A percentile compares a stretch with the other conserved stretches of the same genome.
These are phyloP conservation scores for Nebria brevicollis DNA, from an alignment of 2,888 invertebrate genomes.

Conservation along the genomic window DNA sequence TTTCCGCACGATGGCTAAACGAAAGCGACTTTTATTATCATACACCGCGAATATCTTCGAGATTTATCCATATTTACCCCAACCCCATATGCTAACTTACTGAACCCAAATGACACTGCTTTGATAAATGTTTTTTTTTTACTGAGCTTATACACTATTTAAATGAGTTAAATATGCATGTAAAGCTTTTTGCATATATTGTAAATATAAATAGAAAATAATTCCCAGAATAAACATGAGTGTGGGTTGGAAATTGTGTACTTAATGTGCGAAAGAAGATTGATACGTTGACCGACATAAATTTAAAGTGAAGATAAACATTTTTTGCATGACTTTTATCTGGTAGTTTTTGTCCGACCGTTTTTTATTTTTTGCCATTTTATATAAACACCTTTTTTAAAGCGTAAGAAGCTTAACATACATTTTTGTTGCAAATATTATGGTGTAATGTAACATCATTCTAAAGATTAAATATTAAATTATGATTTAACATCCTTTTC, in stretches of 20 bases:
- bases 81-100: neutral
- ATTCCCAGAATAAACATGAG: neutral
- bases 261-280: constrained; percentile 7
- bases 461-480: no score
- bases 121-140: neutral
- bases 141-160: neutral
- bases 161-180: neutral
- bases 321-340: neutral
- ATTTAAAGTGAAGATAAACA: constrained; percentile 1
- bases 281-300: constrained; percentile 13
- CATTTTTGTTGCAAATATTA: no score
- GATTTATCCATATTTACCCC: neutral
- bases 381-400: neutral
- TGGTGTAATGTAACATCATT: no score
- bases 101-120: neutral
- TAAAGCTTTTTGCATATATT: neutral
- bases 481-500: no score
- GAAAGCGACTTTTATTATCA: neutral
- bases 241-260: constrained; percentile 9
- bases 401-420: neutral
- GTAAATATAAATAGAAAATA: neutral
- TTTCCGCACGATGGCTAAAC: neutral
- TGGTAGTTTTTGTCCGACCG: neutral
- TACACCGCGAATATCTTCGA: neutral
- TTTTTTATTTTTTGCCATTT: neutral